Evolutionary conservation across 2,888 invertebrate species (phyloP).

Genomic region (Cryptocheilus praepositus): DNA sequence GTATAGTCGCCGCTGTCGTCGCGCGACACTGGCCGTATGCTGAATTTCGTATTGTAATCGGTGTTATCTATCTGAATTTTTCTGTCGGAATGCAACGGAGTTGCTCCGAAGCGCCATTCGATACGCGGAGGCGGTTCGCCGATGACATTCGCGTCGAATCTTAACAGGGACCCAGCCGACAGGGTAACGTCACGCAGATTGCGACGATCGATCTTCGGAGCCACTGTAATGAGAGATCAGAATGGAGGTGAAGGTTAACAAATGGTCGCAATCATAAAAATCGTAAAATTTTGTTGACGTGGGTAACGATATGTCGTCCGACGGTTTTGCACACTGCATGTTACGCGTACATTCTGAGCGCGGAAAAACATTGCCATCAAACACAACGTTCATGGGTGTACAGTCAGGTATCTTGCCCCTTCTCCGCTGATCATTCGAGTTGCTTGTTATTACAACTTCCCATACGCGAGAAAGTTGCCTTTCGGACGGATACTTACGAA

Average conservation of each 20-base stretch:
- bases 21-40: slow-evolving; percentile 86
- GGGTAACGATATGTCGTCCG: too few species aligned
- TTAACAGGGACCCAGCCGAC: slow-evolving; percentile 94
- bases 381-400: too few species aligned
- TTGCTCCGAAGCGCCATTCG: slow-evolving; percentile 93
- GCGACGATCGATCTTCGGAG: slow-evolving; percentile 96
- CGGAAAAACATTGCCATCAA: too few species aligned
- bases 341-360: too few species aligned
- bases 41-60: slow-evolving; percentile 92
- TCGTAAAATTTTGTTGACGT: too few species aligned
- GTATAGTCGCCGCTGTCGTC: slow-evolving; percentile 92
- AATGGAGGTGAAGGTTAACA: neutral
- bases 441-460: too few species aligned
- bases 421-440: too few species aligned
- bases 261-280: slow-evolving; percentile 15
- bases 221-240: slow-evolving; percentile 78
- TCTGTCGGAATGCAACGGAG: slow-evolving; percentile 82
- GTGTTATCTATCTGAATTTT: slow-evolving; percentile 88
- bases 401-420: too few species aligned
- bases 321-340: too few species aligned
- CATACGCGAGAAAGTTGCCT: too few species aligned
- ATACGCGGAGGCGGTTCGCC: slow-evolving; percentile 97
- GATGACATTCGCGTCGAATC: slow-evolving; percentile 93
- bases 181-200: slow-evolving; percentile 92
- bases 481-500: slow-evolving; percentile 76